Evolutionary conservation across 1,140 invertebrate species (phyloP).

Genomic region (Streblospio benedicti): DNA sequence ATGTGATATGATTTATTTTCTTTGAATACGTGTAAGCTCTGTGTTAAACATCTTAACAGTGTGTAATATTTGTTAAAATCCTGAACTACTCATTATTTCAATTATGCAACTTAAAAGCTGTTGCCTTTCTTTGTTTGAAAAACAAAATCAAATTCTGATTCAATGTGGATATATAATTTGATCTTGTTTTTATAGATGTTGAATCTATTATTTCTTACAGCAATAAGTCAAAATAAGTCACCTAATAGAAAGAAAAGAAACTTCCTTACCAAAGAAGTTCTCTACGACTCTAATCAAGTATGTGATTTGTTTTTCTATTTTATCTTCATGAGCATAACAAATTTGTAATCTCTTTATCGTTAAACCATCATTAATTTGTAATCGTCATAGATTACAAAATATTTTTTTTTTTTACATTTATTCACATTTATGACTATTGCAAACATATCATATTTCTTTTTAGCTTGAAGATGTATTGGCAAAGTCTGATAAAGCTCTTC

Average conservation of each 20-base stretch:
- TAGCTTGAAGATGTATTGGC: conserved; percentile 16
- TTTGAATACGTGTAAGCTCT: no score
- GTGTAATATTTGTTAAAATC: no score
- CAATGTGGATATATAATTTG: neutral
- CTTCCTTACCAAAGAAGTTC: conserved; percentile 7
- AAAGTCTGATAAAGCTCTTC: conserved; percentile 39
- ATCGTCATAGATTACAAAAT: neutral
- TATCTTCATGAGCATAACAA: neutral
- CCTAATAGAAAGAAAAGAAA: neutral
- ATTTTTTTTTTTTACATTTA: neutral
- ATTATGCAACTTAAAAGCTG: no score
- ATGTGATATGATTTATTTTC: no score
- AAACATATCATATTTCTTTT: neutral
- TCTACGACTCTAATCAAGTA: neutral
- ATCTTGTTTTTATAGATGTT: neutral
- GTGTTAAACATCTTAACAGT: no score
- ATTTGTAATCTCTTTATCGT: neutral
- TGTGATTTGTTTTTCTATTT: conserved; percentile 5
- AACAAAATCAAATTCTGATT: neutral
- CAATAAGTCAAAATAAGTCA: neutral
- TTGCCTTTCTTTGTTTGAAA: no score
- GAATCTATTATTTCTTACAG: neutral
- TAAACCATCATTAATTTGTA: neutral
- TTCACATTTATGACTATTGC: no score
- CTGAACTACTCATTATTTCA: no score